These are phyloP conservation scores for Heliconius eleuchia DNA, from an alignment of 1,140 invertebrate species.

Conservation along the genomic window DNA sequence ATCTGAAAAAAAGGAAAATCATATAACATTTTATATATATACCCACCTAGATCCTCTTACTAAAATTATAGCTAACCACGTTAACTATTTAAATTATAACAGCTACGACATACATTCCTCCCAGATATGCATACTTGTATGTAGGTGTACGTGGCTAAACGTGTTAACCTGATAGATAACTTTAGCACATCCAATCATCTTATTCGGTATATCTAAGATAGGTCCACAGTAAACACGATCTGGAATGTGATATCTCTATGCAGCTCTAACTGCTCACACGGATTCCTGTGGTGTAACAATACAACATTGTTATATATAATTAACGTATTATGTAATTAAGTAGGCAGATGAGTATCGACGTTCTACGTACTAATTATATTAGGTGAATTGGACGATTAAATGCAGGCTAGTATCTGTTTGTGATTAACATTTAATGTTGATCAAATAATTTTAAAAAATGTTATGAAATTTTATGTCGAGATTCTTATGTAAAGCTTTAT, in stretches of 20 bases:
- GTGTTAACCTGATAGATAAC: conserved; percentile 18
- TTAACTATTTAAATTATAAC: background rate
- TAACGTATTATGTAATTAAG: conserved; percentile 24
- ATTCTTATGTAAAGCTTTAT: too few species aligned
- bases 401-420: too few species aligned
- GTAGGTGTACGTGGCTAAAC: conserved; percentile 10
- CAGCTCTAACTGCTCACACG: conserved; percentile 45
- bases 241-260: conserved; percentile 46
- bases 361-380: background rate
- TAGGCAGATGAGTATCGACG: conserved; percentile 1
- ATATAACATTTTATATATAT: too few species aligned
- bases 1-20: too few species aligned
- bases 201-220: conserved; percentile 31
- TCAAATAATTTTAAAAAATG: too few species aligned
- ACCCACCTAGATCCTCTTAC: background rate
- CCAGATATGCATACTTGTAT: background rate
- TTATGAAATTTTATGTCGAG: too few species aligned
- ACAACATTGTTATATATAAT: conserved; percentile 26
- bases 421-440: background rate
- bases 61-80: background rate
- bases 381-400: background rate
- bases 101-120: background rate
- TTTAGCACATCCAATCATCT: conserved; percentile 19
- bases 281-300: conserved; percentile 45
- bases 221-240: conserved; percentile 32